A percentile compares a stretch with the other conserved stretches of the same genome.
Conservation (phyloP, 2,797 vertebrate species). For the Notolabrus celidotus region DNA sequence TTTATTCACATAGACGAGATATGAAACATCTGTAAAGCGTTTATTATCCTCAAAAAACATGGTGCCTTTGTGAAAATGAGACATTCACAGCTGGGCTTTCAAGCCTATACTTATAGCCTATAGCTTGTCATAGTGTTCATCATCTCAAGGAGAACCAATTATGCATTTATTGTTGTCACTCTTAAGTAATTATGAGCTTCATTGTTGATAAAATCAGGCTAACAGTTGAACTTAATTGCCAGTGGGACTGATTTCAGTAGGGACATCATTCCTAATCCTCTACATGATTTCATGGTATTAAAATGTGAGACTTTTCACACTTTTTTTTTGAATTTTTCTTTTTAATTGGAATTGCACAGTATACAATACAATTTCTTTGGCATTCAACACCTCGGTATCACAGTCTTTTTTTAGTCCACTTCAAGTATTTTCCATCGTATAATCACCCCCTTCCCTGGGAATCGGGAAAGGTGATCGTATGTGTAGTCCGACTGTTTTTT, state of each 20-base stretch:
- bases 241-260: conserved; percentile 7
- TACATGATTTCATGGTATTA: neutral
- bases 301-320: neutral
- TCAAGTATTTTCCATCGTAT: too few relatives aligned
- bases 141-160: conserved; percentile 39
- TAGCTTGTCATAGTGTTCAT: conserved; percentile 16
- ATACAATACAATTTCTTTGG: too few relatives aligned
- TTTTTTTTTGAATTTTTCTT: too few relatives aligned
- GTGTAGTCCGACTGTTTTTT: too few relatives aligned
- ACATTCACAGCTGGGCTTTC: conserved; percentile 3
- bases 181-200: conserved; percentile 39
- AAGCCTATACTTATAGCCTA: neutral
- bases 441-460: too few relatives aligned
- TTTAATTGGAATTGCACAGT: too few relatives aligned
- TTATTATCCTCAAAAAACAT: neutral
- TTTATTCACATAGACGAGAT: conserved; percentile 13
- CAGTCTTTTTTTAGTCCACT: too few relatives aligned
- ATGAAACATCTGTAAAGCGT: conserved; percentile 59
- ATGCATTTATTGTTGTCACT: conserved; percentile 27
- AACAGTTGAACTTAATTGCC: conserved; percentile 32
- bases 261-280: conserved; percentile 3
- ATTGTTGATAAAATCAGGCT: conserved; percentile 36
- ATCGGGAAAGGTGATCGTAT: too few relatives aligned
- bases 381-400: too few relatives aligned
- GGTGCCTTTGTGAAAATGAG: conserved; percentile 3